phyloP scores from a whole-genome alignment of 64 coral and sea anemone species.

The Pachyseris speciosa region DNA sequence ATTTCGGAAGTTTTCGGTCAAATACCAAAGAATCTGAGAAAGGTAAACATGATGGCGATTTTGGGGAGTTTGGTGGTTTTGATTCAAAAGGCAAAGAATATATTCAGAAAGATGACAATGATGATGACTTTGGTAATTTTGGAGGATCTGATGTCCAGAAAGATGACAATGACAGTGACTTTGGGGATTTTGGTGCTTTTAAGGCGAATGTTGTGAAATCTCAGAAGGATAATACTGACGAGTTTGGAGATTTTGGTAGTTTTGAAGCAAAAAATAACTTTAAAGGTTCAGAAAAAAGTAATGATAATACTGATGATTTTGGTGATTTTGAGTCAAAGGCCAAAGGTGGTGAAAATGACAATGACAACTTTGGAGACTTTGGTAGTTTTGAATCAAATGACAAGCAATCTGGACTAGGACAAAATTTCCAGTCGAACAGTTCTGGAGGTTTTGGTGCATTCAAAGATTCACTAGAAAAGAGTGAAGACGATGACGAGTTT shows the following conservation, averaged over 20 bases:
- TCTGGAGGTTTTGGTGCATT: not conserved
- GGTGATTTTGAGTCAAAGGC: conserved; percentile 16
- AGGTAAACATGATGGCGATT: not conserved
- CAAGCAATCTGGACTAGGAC: too few relatives aligned
- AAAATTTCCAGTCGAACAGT: too few relatives aligned
- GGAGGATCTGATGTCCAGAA: not conserved
- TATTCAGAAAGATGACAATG: too few relatives aligned
- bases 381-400: not conserved
- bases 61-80: not conserved
- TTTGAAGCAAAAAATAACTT: not conserved
- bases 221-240: not conserved
- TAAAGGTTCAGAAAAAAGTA: not conserved
- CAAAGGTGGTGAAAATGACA: too few relatives aligned
- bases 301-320: conserved; percentile 37
- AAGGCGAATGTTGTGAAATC: not conserved
- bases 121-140: conserved; percentile 44
- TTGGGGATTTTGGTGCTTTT: conserved; percentile 15
- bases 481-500: not conserved
- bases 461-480: not conserved
- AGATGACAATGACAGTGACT: not conserved
- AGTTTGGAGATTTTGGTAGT: conserved; percentile 21
- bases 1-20: not conserved
- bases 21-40: not conserved
- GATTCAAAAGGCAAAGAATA: not conserved
- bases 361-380: conserved; percentile 76